These are phyloP conservation scores for Macrotrachela quadricornifera DNA, from an alignment of 1,140 invertebrate genomes.

Conservation along the genomic window DNA sequence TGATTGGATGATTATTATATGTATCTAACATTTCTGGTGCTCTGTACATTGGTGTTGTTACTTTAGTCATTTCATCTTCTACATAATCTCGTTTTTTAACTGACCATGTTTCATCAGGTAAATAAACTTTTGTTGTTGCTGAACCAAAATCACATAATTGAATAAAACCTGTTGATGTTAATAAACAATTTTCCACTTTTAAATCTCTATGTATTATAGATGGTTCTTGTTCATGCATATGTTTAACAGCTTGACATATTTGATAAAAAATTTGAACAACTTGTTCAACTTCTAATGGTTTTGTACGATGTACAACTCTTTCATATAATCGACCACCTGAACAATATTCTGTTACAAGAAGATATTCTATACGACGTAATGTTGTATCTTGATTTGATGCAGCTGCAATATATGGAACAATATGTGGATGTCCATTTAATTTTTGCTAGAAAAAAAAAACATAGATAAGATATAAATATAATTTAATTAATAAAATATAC, in stretches of 20 bases:
- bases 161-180: slow-evolving; percentile 54
- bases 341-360: slow-evolving; percentile 37
- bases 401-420: slow-evolving; percentile 35
- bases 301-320: not conserved
- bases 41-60: slow-evolving; percentile 46
- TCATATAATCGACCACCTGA: slow-evolving; percentile 21
- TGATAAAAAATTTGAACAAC: slow-evolving; percentile 77
- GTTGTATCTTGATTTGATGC: slow-evolving; percentile 31
- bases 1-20: slow-evolving; percentile 80
- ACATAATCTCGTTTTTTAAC: slow-evolving; percentile 66
- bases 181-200: slow-evolving; percentile 53
- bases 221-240: slow-evolving; percentile 70
- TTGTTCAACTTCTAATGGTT: slow-evolving; percentile 41
- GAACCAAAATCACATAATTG: slow-evolving; percentile 98
- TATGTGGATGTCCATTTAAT: slow-evolving; percentile 34
- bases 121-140: slow-evolving; percentile 57
- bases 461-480: not conserved
- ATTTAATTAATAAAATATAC: slow-evolving; percentile 20
- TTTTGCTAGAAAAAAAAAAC: slow-evolving; percentile 26
- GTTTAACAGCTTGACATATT: slow-evolving; percentile 61
- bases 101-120: slow-evolving; percentile 68
- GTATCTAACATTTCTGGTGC: slow-evolving; percentile 89
- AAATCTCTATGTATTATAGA: slow-evolving; percentile 79
- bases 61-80: slow-evolving; percentile 59
- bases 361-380: slow-evolving; percentile 30